Percentiles rank a stretch among this genome's conserved stretches.
Conservation (phyloP, 2,797 vertebrate genomes). For the Notoglanidium macrostoma region DNA sequence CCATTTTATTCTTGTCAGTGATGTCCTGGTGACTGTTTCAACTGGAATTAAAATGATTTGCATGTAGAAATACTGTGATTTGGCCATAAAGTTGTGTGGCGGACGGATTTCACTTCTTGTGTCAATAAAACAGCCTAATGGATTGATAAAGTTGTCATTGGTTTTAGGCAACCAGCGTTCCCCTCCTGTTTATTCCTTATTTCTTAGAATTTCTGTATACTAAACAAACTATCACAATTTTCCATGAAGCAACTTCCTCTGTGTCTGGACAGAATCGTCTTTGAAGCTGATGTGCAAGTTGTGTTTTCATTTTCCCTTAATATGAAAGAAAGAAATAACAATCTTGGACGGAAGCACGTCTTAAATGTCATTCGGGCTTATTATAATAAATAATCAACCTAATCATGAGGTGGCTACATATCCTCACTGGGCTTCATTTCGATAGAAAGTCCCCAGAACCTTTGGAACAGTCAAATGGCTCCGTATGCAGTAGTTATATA, state of each 20-base stretch:
- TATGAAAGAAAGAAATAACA: not conserved
- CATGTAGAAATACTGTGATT: not conserved
- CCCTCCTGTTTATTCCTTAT: not conserved
- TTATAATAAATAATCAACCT: not conserved
- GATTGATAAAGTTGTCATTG: not conserved
- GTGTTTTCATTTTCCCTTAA: not conserved
- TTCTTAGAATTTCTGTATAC: not conserved
- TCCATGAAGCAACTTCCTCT: slow-evolving; percentile 5
- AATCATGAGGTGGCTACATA: not conserved
- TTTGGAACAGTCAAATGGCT: not conserved
- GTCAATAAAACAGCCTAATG: not conserved
- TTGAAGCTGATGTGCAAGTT: not conserved
- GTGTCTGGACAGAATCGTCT: not conserved
- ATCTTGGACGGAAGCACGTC: too few relatives aligned
- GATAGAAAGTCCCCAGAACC: not conserved
- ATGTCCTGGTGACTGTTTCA: not conserved
- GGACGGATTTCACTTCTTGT: not conserved
- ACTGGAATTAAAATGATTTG: not conserved
- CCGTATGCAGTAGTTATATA: not conserved
- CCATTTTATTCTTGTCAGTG: not conserved
- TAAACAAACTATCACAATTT: not conserved
- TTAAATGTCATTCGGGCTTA: not conserved
- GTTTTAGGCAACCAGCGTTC: not conserved
- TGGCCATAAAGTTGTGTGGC: not conserved
- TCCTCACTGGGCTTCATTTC: not conserved